A percentile compares a stretch with the other conserved stretches of the same genome.
These are phyloP conservation scores for Diplosoma virens DNA, from an alignment of 23 tunicate genomes.

Conservation along the genomic window DNA sequence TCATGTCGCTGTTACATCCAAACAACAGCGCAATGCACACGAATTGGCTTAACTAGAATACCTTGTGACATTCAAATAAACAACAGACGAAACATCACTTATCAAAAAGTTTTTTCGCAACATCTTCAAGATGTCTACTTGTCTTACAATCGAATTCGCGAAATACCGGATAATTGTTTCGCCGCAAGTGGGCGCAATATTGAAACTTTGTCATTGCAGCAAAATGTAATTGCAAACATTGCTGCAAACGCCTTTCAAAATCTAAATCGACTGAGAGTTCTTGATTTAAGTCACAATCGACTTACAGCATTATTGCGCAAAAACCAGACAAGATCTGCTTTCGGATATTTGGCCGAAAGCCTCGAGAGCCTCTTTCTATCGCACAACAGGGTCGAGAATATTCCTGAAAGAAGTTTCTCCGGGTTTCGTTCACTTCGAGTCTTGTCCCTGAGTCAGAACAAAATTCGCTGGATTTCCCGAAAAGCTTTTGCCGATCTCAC, in stretches of 20 bases:
- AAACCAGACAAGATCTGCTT: slow-evolving; percentile 1
- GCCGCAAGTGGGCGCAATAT: slow-evolving; percentile 10
- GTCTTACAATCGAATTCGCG: slow-evolving; percentile 22
- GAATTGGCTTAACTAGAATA: not conserved
- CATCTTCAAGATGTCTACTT: not conserved
- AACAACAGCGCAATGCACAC: slow-evolving; percentile 6
- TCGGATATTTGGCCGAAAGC: slow-evolving; percentile 6
- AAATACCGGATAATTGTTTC: slow-evolving; percentile 14
- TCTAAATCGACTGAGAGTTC: slow-evolving; percentile 16
- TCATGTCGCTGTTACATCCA: not conserved
- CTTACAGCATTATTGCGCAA: not conserved
- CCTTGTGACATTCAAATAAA: not conserved
- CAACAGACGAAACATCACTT: not conserved
- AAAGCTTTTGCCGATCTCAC: slow-evolving; percentile 47
- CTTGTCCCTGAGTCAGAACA: slow-evolving; percentile 39
- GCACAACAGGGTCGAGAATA: slow-evolving; percentile 33
- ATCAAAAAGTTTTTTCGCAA: slow-evolving; percentile 4
- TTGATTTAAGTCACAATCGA: slow-evolving; percentile 56
- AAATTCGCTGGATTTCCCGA: slow-evolving; percentile 54
- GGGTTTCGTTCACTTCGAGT: slow-evolving; percentile 30
- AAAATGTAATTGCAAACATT: slow-evolving; percentile 32
- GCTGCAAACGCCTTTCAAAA: slow-evolving; percentile 38
- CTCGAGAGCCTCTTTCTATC: slow-evolving; percentile 36
- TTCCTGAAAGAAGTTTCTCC: slow-evolving; percentile 41
- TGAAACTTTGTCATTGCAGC: slow-evolving; percentile 27